A percentile compares a stretch with the other conserved stretches of the same genome.
Evolutionary conservation across 2,113 vertebrate species (phyloP).

Genomic region (Rhineura floridana): DNA sequence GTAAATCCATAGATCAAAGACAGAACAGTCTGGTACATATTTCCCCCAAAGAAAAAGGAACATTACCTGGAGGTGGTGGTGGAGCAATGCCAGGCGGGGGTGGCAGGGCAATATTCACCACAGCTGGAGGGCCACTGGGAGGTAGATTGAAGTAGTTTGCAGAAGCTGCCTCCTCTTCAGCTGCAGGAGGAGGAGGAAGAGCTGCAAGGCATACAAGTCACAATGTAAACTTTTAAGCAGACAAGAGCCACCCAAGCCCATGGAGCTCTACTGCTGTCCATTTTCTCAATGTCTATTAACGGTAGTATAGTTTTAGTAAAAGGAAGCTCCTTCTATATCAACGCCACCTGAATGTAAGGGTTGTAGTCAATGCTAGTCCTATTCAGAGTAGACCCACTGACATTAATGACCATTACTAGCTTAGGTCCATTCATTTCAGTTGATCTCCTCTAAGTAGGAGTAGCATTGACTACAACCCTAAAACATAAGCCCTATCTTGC

Average conservation of each 20-base stretch:
- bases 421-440: too few species aligned
- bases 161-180: slow-evolving; percentile 89
- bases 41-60: not conserved
- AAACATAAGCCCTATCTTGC: not conserved
- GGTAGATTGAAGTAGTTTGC: slow-evolving; percentile 96
- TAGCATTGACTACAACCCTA: too few species aligned
- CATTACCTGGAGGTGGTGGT: slow-evolving; percentile 89
- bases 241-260: not conserved
- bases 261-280: not conserved
- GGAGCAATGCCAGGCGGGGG: slow-evolving; percentile 90
- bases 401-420: too few species aligned
- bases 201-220: slow-evolving; percentile 72
- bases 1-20: not conserved
- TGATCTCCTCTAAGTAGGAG: too few species aligned
- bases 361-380: too few species aligned
- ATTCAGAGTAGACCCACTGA: too few species aligned
- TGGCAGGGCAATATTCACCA: slow-evolving; percentile 90
- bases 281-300: not conserved
- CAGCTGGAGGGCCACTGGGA: slow-evolving; percentile 84
- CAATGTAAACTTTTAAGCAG: not conserved
- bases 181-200: slow-evolving; percentile 87
- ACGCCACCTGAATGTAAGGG: not conserved
- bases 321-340: not conserved
- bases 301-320: accelerated
- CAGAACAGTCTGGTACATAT: not conserved